Conservation (phyloP, 2,113 vertebrate species). For the Rhegmatorhina hoffmannsi region DNA sequence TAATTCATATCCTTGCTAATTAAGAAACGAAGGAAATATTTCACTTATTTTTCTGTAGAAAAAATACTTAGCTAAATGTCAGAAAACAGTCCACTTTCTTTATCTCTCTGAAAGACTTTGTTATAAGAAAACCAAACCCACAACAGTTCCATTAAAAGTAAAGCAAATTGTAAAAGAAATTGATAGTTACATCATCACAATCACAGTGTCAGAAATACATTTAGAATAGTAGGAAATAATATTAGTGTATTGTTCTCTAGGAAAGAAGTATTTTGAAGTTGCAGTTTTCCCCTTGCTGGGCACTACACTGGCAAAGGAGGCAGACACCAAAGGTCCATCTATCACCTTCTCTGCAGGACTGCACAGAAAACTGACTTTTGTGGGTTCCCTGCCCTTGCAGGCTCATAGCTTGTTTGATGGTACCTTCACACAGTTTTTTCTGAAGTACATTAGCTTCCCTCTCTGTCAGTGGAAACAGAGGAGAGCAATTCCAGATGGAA, state of each 20-base stretch:
- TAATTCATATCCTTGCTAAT: neutral
- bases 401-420: rapidly evolving
- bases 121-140: neutral
- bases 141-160: neutral
- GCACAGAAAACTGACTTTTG: neutral
- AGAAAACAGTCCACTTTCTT: neutral
- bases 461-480: neutral
- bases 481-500: neutral
- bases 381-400: neutral
- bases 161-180: neutral
- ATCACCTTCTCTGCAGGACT: rapidly evolving
- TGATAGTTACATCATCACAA: neutral
- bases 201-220: neutral
- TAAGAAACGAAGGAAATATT: neutral
- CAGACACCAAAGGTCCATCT: neutral
- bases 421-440: neutral
- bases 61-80: neutral
- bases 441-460: neutral
- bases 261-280: neutral
- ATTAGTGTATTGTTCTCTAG: neutral
- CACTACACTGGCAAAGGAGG: neutral
- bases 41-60: neutral
- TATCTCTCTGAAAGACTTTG: neutral
- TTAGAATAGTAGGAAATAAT: neutral
- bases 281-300: neutral